Evolutionary conservation across 2,113 vertebrate species (phyloP).

Genomic region (Petroica traversi): DNA sequence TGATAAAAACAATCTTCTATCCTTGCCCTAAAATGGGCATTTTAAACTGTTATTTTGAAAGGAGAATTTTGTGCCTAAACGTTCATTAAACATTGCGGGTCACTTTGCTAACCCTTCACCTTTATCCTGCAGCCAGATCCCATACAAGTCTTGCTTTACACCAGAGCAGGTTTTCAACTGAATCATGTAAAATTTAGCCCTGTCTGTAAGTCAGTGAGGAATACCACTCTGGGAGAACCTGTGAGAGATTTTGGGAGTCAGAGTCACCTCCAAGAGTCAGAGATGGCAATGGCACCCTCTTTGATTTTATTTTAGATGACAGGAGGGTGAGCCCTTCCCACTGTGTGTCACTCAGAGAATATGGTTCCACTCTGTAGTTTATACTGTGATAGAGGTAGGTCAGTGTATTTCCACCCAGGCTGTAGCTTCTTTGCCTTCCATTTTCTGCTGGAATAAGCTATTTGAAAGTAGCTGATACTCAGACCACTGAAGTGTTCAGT

Average conservation of each 20-base stretch:
- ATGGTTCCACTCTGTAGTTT: not conserved
- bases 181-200: not conserved
- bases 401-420: not conserved
- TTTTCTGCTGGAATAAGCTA: not conserved
- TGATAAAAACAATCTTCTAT: not conserved
- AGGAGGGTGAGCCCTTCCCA: not conserved
- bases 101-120: not conserved
- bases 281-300: not conserved
- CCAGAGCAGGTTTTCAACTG: not conserved
- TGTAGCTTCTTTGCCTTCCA: not conserved
- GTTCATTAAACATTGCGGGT: not conserved
- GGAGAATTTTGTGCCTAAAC: not conserved
- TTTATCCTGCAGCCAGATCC: not conserved
- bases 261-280: not conserved
- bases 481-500: not conserved
- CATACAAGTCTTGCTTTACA: not conserved
- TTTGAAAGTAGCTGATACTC: not conserved
- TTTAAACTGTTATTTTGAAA: not conserved
- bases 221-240: not conserved
- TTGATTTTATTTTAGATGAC: not conserved
- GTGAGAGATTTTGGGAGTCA: not conserved
- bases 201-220: not conserved
- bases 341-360: not conserved
- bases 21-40: not conserved
- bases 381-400: not conserved